phyloP scores from a whole-genome alignment of 2,888 invertebrate genomes.

The Aleiodes alternator region DNA sequence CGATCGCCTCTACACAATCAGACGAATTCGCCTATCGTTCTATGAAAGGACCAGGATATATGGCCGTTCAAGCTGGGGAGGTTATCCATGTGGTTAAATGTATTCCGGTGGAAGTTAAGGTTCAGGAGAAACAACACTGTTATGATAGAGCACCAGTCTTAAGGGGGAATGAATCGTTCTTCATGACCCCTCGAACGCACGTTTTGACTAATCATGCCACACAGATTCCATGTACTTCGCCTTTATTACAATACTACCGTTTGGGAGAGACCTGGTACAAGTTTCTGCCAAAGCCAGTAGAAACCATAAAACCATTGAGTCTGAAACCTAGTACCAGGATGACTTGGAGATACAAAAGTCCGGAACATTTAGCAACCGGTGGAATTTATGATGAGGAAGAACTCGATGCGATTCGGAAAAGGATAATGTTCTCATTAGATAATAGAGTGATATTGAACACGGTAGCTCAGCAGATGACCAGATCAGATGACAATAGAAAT shows the following conservation, averaged over 20 bases:
- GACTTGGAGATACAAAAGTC: not conserved
- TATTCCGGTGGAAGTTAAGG: constrained; percentile 51
- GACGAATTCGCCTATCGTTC: constrained; percentile 58
- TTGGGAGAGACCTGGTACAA: constrained; percentile 53
- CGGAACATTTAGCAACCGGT: not conserved
- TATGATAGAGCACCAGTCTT: constrained; percentile 58
- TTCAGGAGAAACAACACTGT: constrained; percentile 53
- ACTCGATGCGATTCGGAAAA: not conserved
- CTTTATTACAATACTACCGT: constrained; percentile 50
- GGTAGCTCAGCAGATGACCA: constrained; percentile 4
- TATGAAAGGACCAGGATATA: constrained; percentile 38
- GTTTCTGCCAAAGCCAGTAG: not conserved
- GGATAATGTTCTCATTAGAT: constrained; percentile 21
- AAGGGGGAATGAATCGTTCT: constrained; percentile 52
- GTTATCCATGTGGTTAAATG: constrained; percentile 60
- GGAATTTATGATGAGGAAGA: not conserved
- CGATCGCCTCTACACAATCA: constrained; percentile 54
- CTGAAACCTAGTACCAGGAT: too few relatives aligned
- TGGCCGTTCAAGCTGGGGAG: constrained; percentile 57
- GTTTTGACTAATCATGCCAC: constrained; percentile 53
- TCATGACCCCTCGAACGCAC: constrained; percentile 55
- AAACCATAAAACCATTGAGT: not conserved
- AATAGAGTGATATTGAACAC: constrained; percentile 16
- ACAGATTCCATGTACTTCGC: constrained; percentile 51
- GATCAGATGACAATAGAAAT: constrained; percentile 35